Base-by-base conservation (phyloP, 2,888 invertebrate species). In the Pollenia angustigena region DNA sequence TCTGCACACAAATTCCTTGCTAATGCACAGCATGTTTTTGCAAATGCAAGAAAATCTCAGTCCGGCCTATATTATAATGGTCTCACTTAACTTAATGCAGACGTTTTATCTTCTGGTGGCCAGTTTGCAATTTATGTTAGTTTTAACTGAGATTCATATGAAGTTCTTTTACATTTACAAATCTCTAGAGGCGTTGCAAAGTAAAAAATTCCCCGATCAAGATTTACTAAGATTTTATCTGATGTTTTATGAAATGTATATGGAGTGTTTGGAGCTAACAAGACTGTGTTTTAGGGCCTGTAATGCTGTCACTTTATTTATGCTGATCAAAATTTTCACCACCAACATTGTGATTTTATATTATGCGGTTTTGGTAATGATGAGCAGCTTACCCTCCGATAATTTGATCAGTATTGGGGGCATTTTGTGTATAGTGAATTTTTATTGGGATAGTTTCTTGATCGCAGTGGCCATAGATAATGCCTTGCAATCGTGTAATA, bases 381-480 rank as follows among this genome's bases (percentile, higher is more conserved):
- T 48, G 56, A 14, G 18, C 12, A 42, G 4, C 18, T n/a, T 84
- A 12, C 56, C 46, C 11, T 12, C 64, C 0, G 32, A 79, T 68
- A 46, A 6, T 14, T 14, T 44, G 0, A 18, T 16, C 0, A 60
- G 16, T 50, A 16, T 44, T 0, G 12, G 32, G 4, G 72, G 18
- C 4, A 60, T 6, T 2, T n/a, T 66, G 11, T 16, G 52, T 12
- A 44, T 79, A 52, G 14, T 54, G 1, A 44, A 52, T 7, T 84
- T 84, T 40, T 84, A 84, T 48, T 80, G 62, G 52, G 72, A 80
- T 54, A 42, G n/a, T 40, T 60, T 62, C 14, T 40, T 84, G 3
- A 40, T 48, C 0, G 23, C 72, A 6, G 10, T 6, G 40, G 68
- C 40, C 6, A n/a, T 66, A 8, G 79, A 79, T 40, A 66, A 52